Percentiles rank a stretch among this genome's conserved stretches.
Evolutionary conservation across 2,888 invertebrate species (phyloP).

Genomic region (Amblyjoppa fuscipennis): DNA sequence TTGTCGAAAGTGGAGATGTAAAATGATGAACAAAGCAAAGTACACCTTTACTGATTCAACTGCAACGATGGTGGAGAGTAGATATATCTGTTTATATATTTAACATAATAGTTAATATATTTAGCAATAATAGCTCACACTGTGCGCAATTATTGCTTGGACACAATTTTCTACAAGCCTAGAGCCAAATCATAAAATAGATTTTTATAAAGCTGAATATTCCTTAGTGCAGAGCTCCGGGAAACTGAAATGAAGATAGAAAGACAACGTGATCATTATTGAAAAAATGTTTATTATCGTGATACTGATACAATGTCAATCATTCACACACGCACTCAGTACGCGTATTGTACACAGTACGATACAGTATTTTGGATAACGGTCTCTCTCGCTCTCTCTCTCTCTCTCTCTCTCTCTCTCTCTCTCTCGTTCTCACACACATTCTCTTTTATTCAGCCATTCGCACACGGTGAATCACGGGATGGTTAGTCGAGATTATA

Average conservation of each 20-base stretch:
- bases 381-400: conserved; percentile 25
- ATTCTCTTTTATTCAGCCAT: conserved; percentile 65
- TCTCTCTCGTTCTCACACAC: conserved; percentile 43
- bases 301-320: conserved; percentile 79
- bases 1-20: background rate
- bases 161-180: background rate
- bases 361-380: conserved; percentile 73
- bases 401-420: conserved; percentile 22
- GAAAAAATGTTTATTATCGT: conserved; percentile 83
- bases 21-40: background rate
- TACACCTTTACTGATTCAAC: background rate
- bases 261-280: conserved; percentile 73
- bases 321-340: conserved; percentile 70
- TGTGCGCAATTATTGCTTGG: background rate
- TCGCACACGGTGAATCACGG: conserved; percentile 67
- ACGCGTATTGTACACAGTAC: conserved; percentile 81
- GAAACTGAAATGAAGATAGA: conserved; percentile 80
- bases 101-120: background rate
- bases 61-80: background rate
- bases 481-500: conserved; percentile 63
- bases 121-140: background rate
- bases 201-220: background rate
- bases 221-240: background rate
- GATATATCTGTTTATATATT: background rate
- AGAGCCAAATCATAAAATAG: background rate